Evolutionary conservation across 2,888 invertebrate genomes (phyloP).

Genomic region (Esperia sulphurella): DNA sequence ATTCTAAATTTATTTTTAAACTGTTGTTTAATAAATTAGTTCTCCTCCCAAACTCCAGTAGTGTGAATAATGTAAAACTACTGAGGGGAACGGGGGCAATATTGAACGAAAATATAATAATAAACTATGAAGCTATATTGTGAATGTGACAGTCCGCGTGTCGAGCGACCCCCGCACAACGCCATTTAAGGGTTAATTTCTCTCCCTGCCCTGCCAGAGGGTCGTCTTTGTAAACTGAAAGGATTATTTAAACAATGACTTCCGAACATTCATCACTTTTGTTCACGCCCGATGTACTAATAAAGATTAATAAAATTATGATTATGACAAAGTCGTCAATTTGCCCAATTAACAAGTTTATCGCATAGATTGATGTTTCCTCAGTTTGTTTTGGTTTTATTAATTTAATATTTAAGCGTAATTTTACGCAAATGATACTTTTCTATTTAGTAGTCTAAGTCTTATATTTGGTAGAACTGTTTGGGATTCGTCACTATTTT

Average conservation of each 20-base stretch:
- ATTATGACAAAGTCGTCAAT: constrained; percentile 42
- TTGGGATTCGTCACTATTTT: too few species aligned
- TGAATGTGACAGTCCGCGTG: constrained; percentile 76
- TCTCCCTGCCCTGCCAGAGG: constrained; percentile 43
- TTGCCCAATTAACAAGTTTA: constrained; percentile 6
- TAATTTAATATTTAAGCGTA: too few species aligned
- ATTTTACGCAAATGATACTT: too few species aligned
- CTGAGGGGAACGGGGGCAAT: constrained; percentile 53
- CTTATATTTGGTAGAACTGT: too few species aligned
- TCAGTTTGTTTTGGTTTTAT: too few species aligned
- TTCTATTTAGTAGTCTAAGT: too few species aligned
- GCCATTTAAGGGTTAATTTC: constrained; percentile 61
- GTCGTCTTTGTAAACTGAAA: constrained; percentile 68
- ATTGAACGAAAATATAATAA: constrained; percentile 72
- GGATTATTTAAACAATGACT: constrained; percentile 68
- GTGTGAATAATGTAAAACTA: constrained; percentile 27
- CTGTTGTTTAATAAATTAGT: background rate
- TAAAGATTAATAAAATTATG: constrained; percentile 54
- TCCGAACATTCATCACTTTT: constrained; percentile 63
- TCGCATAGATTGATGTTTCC: background rate
- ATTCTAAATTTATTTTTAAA: too few species aligned
- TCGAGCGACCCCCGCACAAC: constrained; percentile 49
- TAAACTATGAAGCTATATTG: constrained; percentile 72
- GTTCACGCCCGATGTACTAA: constrained; percentile 53
- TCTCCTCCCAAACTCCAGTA: constrained; percentile 8